Conservation (phyloP, 1,140 invertebrate genomes). For the Monomorium pharaonis region DNA sequence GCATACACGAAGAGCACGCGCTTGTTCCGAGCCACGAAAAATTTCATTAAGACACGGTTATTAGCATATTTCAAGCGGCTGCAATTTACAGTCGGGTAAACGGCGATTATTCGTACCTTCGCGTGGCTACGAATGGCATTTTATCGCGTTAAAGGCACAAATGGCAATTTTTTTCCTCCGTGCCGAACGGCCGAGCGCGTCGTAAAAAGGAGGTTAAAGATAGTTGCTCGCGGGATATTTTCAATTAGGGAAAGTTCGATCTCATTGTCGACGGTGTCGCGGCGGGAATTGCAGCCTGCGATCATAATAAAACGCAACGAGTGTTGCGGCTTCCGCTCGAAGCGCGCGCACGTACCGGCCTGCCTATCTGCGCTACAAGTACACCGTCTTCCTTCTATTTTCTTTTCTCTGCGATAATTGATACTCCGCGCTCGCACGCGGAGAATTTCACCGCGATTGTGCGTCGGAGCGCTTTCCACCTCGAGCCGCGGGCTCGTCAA, state of each 20-base stretch:
- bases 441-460: constrained; percentile 45
- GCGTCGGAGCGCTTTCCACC: constrained; percentile 64
- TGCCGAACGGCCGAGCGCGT: not conserved
- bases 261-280: constrained; percentile 1
- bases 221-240: constrained; percentile 53
- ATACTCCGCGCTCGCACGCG: constrained; percentile 50
- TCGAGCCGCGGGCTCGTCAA: constrained; percentile 30
- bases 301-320: constrained; percentile 41
- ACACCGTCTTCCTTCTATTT: constrained; percentile 16
- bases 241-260: constrained; percentile 71
- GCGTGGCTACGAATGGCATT: not conserved
- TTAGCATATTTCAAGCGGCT: not conserved
- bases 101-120: not conserved
- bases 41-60: constrained; percentile 17
- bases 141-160: not conserved
- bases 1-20: not conserved
- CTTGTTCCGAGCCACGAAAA: not conserved
- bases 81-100: not conserved
- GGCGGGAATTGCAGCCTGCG: not conserved
- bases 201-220: constrained; percentile 58
- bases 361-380: not conserved
- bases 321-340: not conserved
- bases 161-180: not conserved
- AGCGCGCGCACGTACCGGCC: not conserved
- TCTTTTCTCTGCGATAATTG: constrained; percentile 50